A percentile compares a stretch with the other conserved stretches of the same genome.
phyloP scores from a whole-genome alignment of 30 jellyfish, hydroid and myxozoan species.

The Hydractinia symbiolongicarpus region DNA sequence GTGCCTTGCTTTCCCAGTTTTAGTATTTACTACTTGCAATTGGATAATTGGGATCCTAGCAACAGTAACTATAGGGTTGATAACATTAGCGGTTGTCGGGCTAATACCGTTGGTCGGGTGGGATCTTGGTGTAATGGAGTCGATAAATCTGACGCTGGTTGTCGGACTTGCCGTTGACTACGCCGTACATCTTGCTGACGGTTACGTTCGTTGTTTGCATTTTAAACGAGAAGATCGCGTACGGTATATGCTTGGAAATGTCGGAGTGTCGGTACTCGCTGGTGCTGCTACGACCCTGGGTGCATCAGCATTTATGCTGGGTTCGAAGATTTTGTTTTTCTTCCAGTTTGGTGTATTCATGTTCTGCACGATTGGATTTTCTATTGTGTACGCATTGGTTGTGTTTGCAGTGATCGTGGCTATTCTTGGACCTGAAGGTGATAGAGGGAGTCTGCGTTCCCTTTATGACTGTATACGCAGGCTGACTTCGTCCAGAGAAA shows the following conservation, averaged over 20 bases:
- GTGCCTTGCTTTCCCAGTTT: slow-evolving; percentile 84
- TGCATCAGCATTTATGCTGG: slow-evolving; percentile 94
- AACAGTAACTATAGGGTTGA: slow-evolving; percentile 68
- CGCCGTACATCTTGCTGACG: slow-evolving; percentile 93
- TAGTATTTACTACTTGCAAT: slow-evolving; percentile 80
- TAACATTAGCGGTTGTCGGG: slow-evolving; percentile 92
- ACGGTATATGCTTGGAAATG: slow-evolving; percentile 81
- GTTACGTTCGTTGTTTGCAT: slow-evolving; percentile 77
- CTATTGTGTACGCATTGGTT: slow-evolving; percentile 79
- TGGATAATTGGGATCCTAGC: slow-evolving; percentile 94
- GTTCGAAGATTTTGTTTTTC: slow-evolving; percentile 79
- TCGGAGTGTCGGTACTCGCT: slow-evolving; percentile 88
- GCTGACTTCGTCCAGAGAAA: slow-evolving; percentile 4
- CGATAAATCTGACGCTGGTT: slow-evolving; percentile 83
- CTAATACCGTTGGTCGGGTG: slow-evolving; percentile 91
- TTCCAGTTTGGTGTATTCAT: slow-evolving; percentile 86
- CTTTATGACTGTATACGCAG: slow-evolving; percentile 38
- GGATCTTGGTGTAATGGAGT: slow-evolving; percentile 95
- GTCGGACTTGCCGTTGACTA: slow-evolving; percentile 95
- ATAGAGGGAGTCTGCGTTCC: slow-evolving; percentile 58
- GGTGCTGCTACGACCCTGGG: slow-evolving; percentile 97
- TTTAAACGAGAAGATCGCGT: slow-evolving; percentile 69
- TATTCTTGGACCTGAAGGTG: slow-evolving; percentile 88
- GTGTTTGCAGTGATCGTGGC: slow-evolving; percentile 71
- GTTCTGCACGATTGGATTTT: slow-evolving; percentile 91